Evolutionary conservation across 2,113 vertebrate genomes (phyloP).

Genomic region (Dasypus novemcinctus): DNA sequence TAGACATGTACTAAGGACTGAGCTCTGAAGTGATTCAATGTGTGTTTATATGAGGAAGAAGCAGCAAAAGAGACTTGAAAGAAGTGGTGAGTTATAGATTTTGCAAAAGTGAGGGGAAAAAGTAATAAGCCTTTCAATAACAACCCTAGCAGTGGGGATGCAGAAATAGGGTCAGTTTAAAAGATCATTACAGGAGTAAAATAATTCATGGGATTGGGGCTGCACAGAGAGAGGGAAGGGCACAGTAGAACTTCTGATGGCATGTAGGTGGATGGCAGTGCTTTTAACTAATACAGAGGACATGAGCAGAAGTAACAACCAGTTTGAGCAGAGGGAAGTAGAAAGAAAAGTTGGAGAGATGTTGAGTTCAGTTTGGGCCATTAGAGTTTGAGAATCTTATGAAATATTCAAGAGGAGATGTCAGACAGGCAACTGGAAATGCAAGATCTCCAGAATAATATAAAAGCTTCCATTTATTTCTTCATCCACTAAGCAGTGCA

Average conservation of each 20-base stretch:
- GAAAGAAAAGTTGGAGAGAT: not conserved
- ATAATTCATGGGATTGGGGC: not conserved
- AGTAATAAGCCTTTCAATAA: not conserved
- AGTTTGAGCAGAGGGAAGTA: not conserved
- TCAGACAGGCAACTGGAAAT: not conserved
- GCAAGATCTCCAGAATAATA: not conserved
- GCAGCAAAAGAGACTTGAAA: slow-evolving; percentile 24
- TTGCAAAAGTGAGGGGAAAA: not conserved
- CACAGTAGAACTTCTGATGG: not conserved
- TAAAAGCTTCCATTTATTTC: not conserved
- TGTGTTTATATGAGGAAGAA: slow-evolving; percentile 4
- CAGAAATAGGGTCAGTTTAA: slow-evolving; percentile 21
- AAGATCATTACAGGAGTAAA: slow-evolving; percentile 4
- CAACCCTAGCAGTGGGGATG: not conserved
- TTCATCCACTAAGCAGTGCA: not conserved
- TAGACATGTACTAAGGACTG: not conserved
- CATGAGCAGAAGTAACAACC: not conserved
- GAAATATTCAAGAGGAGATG: slow-evolving; percentile 7
- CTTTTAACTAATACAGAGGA: not conserved
- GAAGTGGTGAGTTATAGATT: not conserved
- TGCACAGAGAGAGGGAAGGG: not conserved
- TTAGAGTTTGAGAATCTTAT: not conserved
- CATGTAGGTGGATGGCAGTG: not conserved
- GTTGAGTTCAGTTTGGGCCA: not conserved
- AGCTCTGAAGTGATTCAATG: not conserved